These are phyloP conservation scores for Glaucopsyche alexis DNA, from an alignment of 2,888 invertebrate genomes.

Conservation along the genomic window DNA sequence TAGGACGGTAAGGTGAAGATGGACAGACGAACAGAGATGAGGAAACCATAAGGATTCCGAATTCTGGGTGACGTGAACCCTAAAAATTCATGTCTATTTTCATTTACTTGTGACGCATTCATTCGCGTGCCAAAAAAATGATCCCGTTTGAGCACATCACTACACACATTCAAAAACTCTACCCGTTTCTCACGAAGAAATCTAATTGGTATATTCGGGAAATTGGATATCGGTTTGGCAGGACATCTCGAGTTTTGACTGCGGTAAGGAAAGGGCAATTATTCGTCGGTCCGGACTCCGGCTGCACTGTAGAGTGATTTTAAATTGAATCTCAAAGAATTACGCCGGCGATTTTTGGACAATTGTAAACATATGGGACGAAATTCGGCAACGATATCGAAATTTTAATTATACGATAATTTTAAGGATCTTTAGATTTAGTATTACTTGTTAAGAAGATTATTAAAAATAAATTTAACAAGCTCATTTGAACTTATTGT, in stretches of 20 bases:
- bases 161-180: too few relatives aligned
- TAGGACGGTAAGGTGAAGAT: too few relatives aligned
- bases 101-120: too few relatives aligned
- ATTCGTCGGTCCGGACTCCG: slow-evolving; percentile 51
- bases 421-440: too few relatives aligned
- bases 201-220: slow-evolving; percentile 20
- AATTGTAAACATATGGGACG: slow-evolving; percentile 42
- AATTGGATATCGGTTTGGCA: slow-evolving; percentile 36
- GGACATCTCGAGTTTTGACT: slow-evolving; percentile 54
- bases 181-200: background rate
- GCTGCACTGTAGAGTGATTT: slow-evolving; percentile 57
- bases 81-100: background rate
- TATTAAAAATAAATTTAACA: too few relatives aligned
- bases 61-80: too few relatives aligned
- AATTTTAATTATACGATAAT: too few relatives aligned
- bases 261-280: slow-evolving; percentile 62
- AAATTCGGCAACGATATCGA: background rate
- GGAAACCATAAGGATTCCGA: too few relatives aligned
- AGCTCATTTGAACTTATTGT: too few relatives aligned
- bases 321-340: slow-evolving; percentile 66
- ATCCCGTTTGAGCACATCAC: slow-evolving; percentile 20
- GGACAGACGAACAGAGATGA: too few relatives aligned
- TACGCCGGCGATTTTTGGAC: slow-evolving; percentile 59
- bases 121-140: too few relatives aligned
- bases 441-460: too few relatives aligned